These are phyloP conservation scores for Lindbergichthys nudifrons DNA, from an alignment of 2,797 vertebrate genomes.

Conservation along the genomic window DNA sequence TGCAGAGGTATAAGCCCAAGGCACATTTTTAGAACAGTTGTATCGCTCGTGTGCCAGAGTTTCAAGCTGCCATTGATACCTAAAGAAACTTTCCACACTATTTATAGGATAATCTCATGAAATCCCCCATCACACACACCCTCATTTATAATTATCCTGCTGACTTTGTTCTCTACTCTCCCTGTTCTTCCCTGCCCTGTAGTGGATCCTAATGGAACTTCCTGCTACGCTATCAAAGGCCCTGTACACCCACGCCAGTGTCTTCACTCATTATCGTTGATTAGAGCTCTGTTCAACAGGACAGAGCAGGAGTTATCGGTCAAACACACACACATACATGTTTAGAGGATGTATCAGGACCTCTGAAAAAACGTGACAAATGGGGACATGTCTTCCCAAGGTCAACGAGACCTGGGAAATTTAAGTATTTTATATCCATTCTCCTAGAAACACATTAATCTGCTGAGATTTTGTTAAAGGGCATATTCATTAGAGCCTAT, in stretches of 20 bases:
- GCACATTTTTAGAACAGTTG: constrained; percentile 33
- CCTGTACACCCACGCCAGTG: not conserved
- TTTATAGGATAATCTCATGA: constrained; percentile 59
- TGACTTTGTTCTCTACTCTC: constrained; percentile 54
- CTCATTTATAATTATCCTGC: constrained; percentile 49
- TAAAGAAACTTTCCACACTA: constrained; percentile 54
- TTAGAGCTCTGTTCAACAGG: constrained; percentile 1
- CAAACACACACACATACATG: not conserved
- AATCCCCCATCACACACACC: constrained; percentile 36
- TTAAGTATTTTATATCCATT: too few relatives aligned
- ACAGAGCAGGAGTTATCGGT: not conserved
- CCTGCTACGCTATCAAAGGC: constrained; percentile 55
- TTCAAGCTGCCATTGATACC: constrained; percentile 35
- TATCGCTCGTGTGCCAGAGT: constrained; percentile 44
- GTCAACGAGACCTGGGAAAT: too few relatives aligned
- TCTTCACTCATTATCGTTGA: constrained; percentile 19
- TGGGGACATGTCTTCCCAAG: too few relatives aligned
- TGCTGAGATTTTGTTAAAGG: too few relatives aligned
- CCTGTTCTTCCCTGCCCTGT: constrained; percentile 25
- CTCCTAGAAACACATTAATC: too few relatives aligned
- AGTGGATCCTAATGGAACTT: constrained; percentile 44
- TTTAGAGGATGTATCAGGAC: too few relatives aligned
- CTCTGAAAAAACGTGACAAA: too few relatives aligned
- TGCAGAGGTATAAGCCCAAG: constrained; percentile 48
- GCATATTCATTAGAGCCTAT: too few relatives aligned